Conservation (phyloP, 2,113 vertebrate species). For the Bubo blakistoni region DNA sequence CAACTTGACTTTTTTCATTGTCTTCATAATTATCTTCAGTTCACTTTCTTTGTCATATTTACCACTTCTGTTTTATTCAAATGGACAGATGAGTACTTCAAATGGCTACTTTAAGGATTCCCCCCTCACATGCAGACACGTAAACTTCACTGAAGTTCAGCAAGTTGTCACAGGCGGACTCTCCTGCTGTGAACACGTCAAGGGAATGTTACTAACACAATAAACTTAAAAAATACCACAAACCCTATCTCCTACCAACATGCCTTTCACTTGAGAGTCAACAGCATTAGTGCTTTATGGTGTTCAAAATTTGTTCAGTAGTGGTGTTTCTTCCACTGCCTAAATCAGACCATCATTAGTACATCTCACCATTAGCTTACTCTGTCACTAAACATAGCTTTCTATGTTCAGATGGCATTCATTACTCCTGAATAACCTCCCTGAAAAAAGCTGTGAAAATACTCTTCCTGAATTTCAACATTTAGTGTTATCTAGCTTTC, state of each 20-base stretch:
- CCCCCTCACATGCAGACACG: background rate
- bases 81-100: background rate
- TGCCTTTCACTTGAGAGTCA: fast-evolving
- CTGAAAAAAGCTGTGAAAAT: background rate
- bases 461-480: background rate
- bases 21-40: background rate
- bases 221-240: background rate
- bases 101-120: background rate
- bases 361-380: background rate
- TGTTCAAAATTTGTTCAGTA: background rate
- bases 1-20: background rate
- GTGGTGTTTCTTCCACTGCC: background rate
- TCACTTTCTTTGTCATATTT: background rate
- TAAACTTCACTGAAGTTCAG: background rate
- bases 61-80: background rate
- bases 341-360: background rate
- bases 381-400: background rate
- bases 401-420: background rate
- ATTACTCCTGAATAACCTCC: background rate
- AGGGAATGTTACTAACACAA: background rate
- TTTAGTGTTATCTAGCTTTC: background rate
- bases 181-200: background rate
- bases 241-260: background rate
- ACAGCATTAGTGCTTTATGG: background rate
- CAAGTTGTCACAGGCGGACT: background rate